A percentile compares a stretch with the other conserved stretches of the same genome.
These are phyloP conservation scores for Periplaneta americana DNA, from an alignment of 1,140 invertebrate species.

Conservation along the genomic window DNA sequence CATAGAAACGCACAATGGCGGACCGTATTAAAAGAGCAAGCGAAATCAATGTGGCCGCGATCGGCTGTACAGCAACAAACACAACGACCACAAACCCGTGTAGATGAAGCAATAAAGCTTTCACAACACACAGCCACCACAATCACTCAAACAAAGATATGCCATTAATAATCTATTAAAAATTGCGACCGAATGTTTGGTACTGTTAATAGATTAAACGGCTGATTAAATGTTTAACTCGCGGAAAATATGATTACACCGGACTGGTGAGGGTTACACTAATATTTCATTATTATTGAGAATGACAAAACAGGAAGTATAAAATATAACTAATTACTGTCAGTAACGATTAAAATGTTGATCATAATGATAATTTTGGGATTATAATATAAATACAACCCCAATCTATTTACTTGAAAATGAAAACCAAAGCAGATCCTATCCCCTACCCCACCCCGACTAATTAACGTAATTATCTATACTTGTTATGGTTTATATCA, in stretches of 20 bases:
- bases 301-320: neutral
- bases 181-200: neutral
- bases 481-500: neutral
- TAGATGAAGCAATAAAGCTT: neutral
- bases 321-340: neutral
- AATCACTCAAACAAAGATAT: neutral
- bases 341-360: neutral
- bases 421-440: neutral
- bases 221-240: neutral
- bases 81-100: neutral
- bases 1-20: no score
- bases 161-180: neutral
- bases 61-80: no score
- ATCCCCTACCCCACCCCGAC: no score
- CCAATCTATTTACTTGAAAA: neutral
- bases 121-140: no score
- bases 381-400: neutral
- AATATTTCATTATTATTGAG: neutral
- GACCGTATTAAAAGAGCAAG: no score
- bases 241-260: neutral
- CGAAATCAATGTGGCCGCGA: no score
- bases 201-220: neutral
- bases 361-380: neutral
- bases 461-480: no score
- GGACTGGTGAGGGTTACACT: no score